Conservation (phyloP, 1,140 invertebrate species). For the Himalopsyche phryganea region DNA sequence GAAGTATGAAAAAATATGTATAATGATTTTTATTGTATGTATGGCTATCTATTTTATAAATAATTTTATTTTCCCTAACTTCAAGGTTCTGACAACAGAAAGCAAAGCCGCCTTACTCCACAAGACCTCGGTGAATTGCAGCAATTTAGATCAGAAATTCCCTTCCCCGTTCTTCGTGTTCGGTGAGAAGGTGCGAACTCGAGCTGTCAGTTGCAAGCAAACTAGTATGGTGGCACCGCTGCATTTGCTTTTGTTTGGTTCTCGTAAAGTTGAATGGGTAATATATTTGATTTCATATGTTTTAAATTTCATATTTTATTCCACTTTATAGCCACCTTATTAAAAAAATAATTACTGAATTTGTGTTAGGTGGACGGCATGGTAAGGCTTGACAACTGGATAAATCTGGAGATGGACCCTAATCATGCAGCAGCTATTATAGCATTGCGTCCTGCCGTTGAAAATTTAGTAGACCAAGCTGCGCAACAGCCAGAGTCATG, state of each 20-base stretch:
- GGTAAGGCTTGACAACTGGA: conserved; percentile 85
- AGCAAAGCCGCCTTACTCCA: conserved; percentile 91
- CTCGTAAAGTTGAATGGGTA: conserved; percentile 76
- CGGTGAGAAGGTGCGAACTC: conserved; percentile 95
- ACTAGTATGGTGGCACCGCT: conserved; percentile 95
- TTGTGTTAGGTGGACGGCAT: conserved; percentile 60
- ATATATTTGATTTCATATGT: no score
- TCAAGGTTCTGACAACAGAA: conserved; percentile 92
- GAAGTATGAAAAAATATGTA: no score
- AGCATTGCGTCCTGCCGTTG: conserved; percentile 82
- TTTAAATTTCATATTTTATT: no score
- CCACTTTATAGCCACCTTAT: no score
- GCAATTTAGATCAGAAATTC: conserved; percentile 77
- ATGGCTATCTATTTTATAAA: no score
- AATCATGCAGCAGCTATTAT: conserved; percentile 74
- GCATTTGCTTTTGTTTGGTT: conserved; percentile 89
- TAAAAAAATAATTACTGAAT: no score
- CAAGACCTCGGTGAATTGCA: conserved; percentile 96
- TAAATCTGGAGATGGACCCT: conserved; percentile 84
- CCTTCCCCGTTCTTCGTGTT: conserved; percentile 96
- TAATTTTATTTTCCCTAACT: no score
- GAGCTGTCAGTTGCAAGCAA: conserved; percentile 96
- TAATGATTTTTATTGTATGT: no score
- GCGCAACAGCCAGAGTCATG: conserved; percentile 74
- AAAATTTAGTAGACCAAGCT: conserved; percentile 75